Evolutionary conservation across 2,797 vertebrate species (phyloP).

Genomic region (Neostethus bicornis): DNA sequence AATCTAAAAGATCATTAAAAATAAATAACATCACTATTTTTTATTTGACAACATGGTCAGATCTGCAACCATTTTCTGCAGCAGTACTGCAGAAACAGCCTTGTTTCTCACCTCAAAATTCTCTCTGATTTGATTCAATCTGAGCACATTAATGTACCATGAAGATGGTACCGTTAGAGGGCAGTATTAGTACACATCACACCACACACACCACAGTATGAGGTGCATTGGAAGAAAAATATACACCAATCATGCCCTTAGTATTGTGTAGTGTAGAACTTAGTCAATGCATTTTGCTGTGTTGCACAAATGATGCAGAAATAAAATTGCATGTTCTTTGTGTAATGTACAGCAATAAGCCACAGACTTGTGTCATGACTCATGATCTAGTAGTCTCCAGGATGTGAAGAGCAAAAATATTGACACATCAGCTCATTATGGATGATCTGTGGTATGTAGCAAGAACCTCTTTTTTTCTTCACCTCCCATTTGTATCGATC

Average conservation of each 20-base stretch:
- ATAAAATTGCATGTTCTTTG: background rate
- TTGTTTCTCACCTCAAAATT: conserved; percentile 6
- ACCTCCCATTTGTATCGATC: conserved; percentile 76
- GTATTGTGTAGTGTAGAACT: conserved; percentile 10
- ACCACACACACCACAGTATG: conserved; percentile 7
- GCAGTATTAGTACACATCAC: conserved; percentile 59
- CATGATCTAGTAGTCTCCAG: conserved; percentile 57
- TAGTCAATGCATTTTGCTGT: conserved; percentile 15
- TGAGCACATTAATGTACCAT: conserved; percentile 28
- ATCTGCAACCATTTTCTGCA: conserved; percentile 19
- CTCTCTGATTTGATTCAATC: conserved; percentile 18
- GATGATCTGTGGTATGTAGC: conserved; percentile 73
- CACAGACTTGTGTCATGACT: conserved; percentile 32
- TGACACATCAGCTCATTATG: conserved; percentile 74
- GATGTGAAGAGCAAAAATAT: conserved; percentile 63
- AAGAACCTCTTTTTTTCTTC: conserved; percentile 75
- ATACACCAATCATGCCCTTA: conserved; percentile 24
- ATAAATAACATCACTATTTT: no score
- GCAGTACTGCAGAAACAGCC: conserved; percentile 47
- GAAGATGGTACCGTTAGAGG: conserved; percentile 48
- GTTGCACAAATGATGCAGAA: conserved; percentile 14
- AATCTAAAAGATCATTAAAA: no score
- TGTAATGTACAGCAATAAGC: conserved; percentile 31
- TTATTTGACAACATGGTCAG: background rate
- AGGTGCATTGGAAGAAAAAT: conserved; percentile 33